Evolutionary conservation across 2,113 vertebrate genomes (phyloP).

Genomic region (Blennius ocellaris): DNA sequence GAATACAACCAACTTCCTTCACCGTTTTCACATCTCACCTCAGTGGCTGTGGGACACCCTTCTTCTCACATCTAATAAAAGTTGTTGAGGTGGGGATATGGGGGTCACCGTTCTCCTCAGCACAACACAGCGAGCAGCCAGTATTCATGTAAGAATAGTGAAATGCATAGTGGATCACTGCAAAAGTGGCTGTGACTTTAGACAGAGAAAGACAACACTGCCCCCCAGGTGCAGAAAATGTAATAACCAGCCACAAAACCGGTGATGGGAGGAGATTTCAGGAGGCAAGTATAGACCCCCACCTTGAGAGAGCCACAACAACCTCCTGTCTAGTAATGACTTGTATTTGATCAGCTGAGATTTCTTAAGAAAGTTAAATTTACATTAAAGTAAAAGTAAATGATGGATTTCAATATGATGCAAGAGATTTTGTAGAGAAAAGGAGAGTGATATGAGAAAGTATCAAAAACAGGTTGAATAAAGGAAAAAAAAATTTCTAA

Average conservation of each 20-base stretch:
- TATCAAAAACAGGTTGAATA: neutral
- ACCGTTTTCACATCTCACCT: no score
- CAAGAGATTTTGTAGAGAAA: neutral
- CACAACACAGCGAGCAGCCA: neutral
- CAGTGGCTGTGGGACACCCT: no score
- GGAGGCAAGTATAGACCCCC: constrained; percentile 10
- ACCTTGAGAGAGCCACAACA: constrained; percentile 9
- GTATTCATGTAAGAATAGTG: constrained; percentile 17
- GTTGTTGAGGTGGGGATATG: neutral
- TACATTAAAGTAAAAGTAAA: neutral
- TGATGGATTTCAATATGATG: neutral
- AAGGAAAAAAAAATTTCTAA: no score
- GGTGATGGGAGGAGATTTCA: constrained; percentile 21
- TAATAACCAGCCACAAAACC: constrained; percentile 4
- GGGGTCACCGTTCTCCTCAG: constrained; percentile 14
- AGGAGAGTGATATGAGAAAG: neutral
- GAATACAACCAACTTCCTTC: no score
- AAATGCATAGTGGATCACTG: constrained; percentile 35
- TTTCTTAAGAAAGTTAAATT: neutral
- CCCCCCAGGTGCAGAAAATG: constrained; percentile 72
- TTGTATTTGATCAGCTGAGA: constrained; percentile 30
- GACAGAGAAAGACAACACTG: constrained; percentile 80
- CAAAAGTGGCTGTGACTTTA: constrained; percentile 7
- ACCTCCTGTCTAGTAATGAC: neutral
- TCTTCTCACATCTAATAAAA: constrained; percentile 16